Conservation (phyloP, 2,888 invertebrate genomes). For the Digitonthophagus gazella region DNA sequence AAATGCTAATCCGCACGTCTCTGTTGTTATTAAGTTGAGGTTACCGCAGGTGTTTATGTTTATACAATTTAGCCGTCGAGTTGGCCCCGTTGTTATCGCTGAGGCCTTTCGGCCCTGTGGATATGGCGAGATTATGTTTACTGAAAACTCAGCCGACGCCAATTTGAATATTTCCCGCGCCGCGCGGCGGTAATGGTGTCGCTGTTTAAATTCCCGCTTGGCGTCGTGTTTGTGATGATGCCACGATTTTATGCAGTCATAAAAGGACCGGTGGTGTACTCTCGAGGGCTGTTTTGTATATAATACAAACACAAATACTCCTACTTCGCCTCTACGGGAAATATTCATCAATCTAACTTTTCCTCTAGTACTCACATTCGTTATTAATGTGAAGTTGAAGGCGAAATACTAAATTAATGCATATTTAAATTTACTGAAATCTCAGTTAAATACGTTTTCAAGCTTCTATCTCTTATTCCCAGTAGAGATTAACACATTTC, state of each 20-base stretch:
- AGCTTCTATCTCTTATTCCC: too few species aligned
- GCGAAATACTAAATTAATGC: too few species aligned
- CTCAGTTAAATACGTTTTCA: too few species aligned
- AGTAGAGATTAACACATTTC: too few species aligned
- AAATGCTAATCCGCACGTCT: slow-evolving; percentile 27
- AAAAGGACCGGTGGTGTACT: neutral
- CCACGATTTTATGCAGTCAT: neutral
- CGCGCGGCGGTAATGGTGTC: neutral
- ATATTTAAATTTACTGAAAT: too few species aligned
- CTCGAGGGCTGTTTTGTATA: neutral
- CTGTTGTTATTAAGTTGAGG: slow-evolving; percentile 29
- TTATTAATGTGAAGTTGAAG: too few species aligned
- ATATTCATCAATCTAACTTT: neutral
- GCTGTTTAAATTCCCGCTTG: neutral
- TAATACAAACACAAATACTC: neutral
- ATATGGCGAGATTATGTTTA: neutral
- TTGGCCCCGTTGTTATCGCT: neutral
- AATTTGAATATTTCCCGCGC: neutral
- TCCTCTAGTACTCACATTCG: too few species aligned
- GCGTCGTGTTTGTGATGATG: neutral
- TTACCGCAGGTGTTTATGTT: slow-evolving; percentile 29
- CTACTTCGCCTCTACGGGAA: neutral
- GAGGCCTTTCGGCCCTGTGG: neutral
- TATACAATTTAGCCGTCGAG: slow-evolving; percentile 25
- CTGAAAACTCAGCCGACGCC: neutral